Evolutionary conservation across 2,797 vertebrate species (phyloP).

Genomic region (Semotilus atromaculatus): DNA sequence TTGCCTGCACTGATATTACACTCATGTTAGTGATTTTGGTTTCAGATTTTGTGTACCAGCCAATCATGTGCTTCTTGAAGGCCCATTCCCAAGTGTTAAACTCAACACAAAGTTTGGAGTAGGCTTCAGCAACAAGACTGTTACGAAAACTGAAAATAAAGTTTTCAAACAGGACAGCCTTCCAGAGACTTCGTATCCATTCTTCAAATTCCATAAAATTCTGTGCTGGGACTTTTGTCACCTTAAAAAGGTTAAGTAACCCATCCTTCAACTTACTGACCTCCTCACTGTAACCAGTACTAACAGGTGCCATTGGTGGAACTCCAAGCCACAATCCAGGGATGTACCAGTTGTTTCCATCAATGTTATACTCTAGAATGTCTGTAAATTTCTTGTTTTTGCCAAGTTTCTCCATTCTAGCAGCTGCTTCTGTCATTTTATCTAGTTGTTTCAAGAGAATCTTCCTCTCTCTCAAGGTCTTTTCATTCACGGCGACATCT

Average conservation of each 20-base stretch:
- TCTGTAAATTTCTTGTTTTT: slow-evolving; percentile 62
- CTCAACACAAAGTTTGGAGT: slow-evolving; percentile 66
- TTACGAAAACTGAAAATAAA: slow-evolving; percentile 78
- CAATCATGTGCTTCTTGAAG: slow-evolving; percentile 64
- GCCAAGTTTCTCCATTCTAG: slow-evolving; percentile 65
- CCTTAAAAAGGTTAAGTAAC: slow-evolving; percentile 68
- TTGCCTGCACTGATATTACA: too few relatives aligned
- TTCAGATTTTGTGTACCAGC: slow-evolving; percentile 57
- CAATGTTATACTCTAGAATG: slow-evolving; percentile 68
- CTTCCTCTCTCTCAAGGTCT: slow-evolving; percentile 60
- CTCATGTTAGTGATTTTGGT: slow-evolving; percentile 58
- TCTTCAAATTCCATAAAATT: slow-evolving; percentile 73
- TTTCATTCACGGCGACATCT: slow-evolving; percentile 63
- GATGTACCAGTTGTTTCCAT: slow-evolving; percentile 77
- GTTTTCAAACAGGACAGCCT: slow-evolving; percentile 71
- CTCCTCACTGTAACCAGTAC: slow-evolving; percentile 75
- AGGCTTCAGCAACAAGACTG: slow-evolving; percentile 70
- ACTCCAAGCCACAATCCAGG: slow-evolving; percentile 81
- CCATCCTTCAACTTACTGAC: slow-evolving; percentile 74
- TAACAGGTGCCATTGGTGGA: slow-evolving; percentile 82
- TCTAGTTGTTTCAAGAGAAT: slow-evolving; percentile 66
- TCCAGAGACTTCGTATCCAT: slow-evolving; percentile 77
- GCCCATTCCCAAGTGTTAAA: slow-evolving; percentile 71
- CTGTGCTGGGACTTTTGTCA: slow-evolving; percentile 41
- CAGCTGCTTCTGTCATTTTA: slow-evolving; percentile 68